Base-by-base conservation (phyloP, 2,797 vertebrate genomes). In the Trematomus bernacchii region DNA sequence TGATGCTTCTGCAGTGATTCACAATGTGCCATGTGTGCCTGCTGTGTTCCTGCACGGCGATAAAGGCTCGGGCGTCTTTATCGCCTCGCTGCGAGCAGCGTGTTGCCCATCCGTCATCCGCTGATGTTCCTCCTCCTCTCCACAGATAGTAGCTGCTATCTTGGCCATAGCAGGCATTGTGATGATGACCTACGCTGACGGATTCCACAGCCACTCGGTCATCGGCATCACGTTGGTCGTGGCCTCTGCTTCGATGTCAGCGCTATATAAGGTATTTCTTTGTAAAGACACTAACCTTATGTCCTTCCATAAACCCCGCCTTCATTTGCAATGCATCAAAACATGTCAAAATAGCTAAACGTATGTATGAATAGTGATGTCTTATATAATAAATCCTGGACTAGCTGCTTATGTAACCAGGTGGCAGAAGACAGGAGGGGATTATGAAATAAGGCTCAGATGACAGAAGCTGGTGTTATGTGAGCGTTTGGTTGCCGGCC, bases 171-270 rank as follows among this genome's bases (percentile, higher is more conserved):
- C 98, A 37, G 98, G 98, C 80, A 99, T 99, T 19, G 98, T 99
- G 85, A 99, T 99, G 98, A 97, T 98, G 96, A 99, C 98, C 23
- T 99, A 99, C 0, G 97, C 97, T 0, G 98, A 99, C 50, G 98
- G 97, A 58, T 99, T 99, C 90, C 97, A 98, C 94, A 98, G 97
- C 89, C 97, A 98, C 93, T 98, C 98, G 0, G 97, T 99, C 83
- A 98, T 99, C 42, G 98, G 97, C 77, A 98, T 99, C 66, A 97
- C 98, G 11, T 86, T 99, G 78, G 97, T 98, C 21, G 98, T 99
- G 90, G 96, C 97, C 79, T 99, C 98, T 12, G 98, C 98, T 6
- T 99, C 98, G 43, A 96, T 95, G 92, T 98, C 98, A 43, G 97
- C 98, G 23, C 96, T 99, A 71, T 99, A 99, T 91, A 99, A 99